Evolutionary conservation across 2,797 vertebrate species (phyloP).

Genomic region (Enteromius paludinosus): DNA sequence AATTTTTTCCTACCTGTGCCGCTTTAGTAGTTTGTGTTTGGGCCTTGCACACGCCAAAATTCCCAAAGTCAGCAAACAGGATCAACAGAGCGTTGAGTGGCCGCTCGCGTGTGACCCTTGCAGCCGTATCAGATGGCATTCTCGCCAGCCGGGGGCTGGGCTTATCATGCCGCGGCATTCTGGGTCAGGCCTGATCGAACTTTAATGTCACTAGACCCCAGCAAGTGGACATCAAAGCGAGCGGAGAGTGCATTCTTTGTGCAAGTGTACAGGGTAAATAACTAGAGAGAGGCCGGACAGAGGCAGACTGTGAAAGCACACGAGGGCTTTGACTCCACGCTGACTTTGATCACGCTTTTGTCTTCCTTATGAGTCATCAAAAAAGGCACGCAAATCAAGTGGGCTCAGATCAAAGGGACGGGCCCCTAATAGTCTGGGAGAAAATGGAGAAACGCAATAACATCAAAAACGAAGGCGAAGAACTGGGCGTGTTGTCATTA

Average conservation of each 20-base stretch:
- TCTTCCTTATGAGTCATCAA: slow-evolving; percentile 81
- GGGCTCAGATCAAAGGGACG: slow-evolving; percentile 89
- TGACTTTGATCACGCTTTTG: slow-evolving; percentile 90
- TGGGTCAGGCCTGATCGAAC: slow-evolving; percentile 78
- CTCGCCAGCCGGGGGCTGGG: slow-evolving; percentile 57
- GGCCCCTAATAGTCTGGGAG: slow-evolving; percentile 78
- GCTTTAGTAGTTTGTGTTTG: slow-evolving; percentile 20
- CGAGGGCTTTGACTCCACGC: slow-evolving; percentile 79
- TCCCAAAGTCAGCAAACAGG: slow-evolving; percentile 65
- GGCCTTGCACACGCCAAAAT: slow-evolving; percentile 57
- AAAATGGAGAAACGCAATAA: slow-evolving; percentile 77
- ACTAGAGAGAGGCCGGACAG: slow-evolving; percentile 69
- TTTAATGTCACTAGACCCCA: slow-evolving; percentile 78
- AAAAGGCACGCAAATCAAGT: slow-evolving; percentile 79
- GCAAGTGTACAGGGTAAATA: slow-evolving; percentile 69
- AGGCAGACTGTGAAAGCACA: slow-evolving; percentile 62
- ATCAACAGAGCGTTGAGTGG: slow-evolving; percentile 48
- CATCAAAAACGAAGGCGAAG: slow-evolving; percentile 70
- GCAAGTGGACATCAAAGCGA: slow-evolving; percentile 69
- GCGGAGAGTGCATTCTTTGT: slow-evolving; percentile 72
- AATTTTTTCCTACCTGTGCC: background rate
- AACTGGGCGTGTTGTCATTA: slow-evolving; percentile 73
- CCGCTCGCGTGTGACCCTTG: slow-evolving; percentile 71
- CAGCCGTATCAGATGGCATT: slow-evolving; percentile 63
- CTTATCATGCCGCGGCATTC: slow-evolving; percentile 77